Evolutionary conservation across 2,797 vertebrate genomes (phyloP).

Genomic region (Bryconaethiops microstoma): DNA sequence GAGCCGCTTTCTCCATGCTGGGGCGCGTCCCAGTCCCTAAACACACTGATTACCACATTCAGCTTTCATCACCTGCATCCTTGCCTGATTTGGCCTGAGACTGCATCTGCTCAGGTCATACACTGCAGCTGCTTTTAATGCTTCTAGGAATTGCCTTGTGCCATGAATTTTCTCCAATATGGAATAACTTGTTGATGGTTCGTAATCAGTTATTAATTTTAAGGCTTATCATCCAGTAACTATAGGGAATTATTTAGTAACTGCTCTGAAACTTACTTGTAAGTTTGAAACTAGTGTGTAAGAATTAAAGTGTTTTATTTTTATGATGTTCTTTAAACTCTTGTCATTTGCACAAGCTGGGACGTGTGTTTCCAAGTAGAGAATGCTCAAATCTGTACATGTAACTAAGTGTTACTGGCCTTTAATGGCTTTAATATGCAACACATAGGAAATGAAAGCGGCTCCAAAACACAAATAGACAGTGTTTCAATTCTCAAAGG

Average conservation of each 20-base stretch:
- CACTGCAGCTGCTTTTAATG: constrained; percentile 28
- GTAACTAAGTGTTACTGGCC: no score
- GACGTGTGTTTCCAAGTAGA: no score
- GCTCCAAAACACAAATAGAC: no score
- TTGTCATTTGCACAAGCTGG: background rate
- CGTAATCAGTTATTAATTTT: no score
- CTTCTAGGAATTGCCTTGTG: constrained; percentile 7
- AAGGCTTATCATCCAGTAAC: background rate
- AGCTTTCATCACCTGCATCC: constrained; percentile 57
- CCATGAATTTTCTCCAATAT: constrained; percentile 4
- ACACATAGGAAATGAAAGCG: background rate
- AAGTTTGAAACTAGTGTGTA: background rate
- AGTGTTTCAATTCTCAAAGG: background rate
- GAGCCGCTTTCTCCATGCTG: constrained; percentile 40
- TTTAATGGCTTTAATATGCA: background rate
- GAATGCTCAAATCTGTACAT: no score
- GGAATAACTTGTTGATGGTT: background rate
- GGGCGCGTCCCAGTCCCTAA: constrained; percentile 50
- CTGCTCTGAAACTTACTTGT: background rate
- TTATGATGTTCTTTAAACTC: background rate
- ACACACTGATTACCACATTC: constrained; percentile 62
- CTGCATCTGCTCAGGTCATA: constrained; percentile 35
- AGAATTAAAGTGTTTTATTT: no score
- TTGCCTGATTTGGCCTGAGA: constrained; percentile 41
- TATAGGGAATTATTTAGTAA: background rate